These are phyloP conservation scores for Metacarcinus magister DNA, from an alignment of 2,888 invertebrate genomes.

Conservation along the genomic window DNA sequence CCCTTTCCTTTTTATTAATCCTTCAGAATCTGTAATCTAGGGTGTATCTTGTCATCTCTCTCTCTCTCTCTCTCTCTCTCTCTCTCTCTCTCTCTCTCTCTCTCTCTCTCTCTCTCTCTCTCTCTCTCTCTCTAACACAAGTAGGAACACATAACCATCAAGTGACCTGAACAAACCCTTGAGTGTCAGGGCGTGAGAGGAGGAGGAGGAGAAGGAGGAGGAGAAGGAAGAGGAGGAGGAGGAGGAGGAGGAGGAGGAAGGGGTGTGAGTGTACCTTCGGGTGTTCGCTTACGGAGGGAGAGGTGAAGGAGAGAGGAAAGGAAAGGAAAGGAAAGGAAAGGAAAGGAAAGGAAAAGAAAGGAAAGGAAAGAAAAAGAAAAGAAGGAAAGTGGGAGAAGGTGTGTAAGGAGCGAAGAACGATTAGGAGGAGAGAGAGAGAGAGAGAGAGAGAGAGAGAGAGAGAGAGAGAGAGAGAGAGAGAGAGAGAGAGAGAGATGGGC, in stretches of 20 bases:
- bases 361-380: background rate
- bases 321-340: background rate
- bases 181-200: too few species aligned
- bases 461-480: background rate
- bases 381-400: background rate
- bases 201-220: too few species aligned
- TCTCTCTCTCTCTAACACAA: slow-evolving; percentile 22
- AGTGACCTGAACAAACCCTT: background rate
- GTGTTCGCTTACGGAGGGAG: too few species aligned
- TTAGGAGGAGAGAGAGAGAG: background rate
- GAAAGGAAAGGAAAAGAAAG: background rate
- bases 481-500: background rate
- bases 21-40: background rate
- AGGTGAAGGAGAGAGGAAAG: background rate
- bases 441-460: background rate
- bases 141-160: slow-evolving; percentile 3
- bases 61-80: background rate
- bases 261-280: too few species aligned
- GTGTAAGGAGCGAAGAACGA: too few species aligned
- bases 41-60: background rate
- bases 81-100: background rate
- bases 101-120: slow-evolving; percentile 27
- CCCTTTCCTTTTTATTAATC: background rate
- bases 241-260: too few species aligned
- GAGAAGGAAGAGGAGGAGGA: too few species aligned